These are phyloP conservation scores for Chaetura pelagica DNA, from an alignment of 2,113 vertebrate species.

Conservation along the genomic window DNA sequence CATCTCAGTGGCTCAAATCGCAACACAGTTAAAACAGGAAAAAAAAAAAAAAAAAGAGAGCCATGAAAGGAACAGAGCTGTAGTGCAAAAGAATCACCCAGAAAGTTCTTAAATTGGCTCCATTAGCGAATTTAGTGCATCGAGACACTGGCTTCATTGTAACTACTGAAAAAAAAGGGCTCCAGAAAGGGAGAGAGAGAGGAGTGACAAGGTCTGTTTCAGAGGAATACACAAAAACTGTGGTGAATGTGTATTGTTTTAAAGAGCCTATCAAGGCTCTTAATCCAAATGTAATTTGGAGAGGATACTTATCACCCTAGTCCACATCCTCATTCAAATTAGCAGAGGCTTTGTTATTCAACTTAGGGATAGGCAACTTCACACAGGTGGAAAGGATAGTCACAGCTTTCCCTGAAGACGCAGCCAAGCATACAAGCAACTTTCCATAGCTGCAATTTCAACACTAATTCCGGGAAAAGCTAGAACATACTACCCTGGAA, in stretches of 20 bases:
- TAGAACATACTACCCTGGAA: neutral
- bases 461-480: accelerated
- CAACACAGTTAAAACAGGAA: neutral
- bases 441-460: neutral
- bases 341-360: neutral
- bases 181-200: accelerated
- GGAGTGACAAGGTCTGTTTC: neutral
- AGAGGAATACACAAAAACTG: neutral
- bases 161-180: neutral
- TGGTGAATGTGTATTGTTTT: neutral
- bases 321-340: neutral
- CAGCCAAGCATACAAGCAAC: neutral
- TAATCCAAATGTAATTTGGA: neutral
- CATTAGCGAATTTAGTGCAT: neutral
- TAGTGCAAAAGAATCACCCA: neutral
- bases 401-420: neutral
- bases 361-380: neutral
- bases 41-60: neutral
- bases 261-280: neutral
- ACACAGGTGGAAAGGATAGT: neutral
- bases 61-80: neutral
- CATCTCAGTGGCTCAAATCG: neutral
- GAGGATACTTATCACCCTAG: neutral
- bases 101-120: neutral
- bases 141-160: neutral